A percentile compares a stretch with the other conserved stretches of the same genome.
Evolutionary conservation across 2,888 invertebrate genomes (phyloP).

Genomic region (Odontocolon sp.): DNA sequence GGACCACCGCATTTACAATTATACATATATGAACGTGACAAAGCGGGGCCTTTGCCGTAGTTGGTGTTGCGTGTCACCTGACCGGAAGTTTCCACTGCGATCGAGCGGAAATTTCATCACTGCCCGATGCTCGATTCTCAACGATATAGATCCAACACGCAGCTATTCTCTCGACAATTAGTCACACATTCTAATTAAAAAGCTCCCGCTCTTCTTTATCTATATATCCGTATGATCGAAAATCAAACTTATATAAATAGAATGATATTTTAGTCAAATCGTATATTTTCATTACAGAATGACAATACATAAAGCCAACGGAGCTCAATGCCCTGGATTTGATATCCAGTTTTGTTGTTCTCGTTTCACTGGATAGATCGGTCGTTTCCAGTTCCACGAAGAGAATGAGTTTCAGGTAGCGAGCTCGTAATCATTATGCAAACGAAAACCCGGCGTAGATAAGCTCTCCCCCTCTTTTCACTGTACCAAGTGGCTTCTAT

Average conservation of each 20-base stretch:
- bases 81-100: conserved; percentile 34
- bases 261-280: not conserved
- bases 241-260: not conserved
- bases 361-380: not conserved
- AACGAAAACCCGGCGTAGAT: conserved; percentile 41
- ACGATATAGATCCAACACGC: not conserved
- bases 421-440: conserved; percentile 49
- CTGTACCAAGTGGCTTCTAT: conserved; percentile 5
- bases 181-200: conserved; percentile 13
- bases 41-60: not conserved
- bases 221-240: too few relatives aligned
- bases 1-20: not conserved
- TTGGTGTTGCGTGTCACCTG: not conserved
- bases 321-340: not conserved
- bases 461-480: conserved; percentile 2
- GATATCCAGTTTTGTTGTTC: conserved; percentile 10
- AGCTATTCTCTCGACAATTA: conserved; percentile 12
- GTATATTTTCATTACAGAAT: not conserved
- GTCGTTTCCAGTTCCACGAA: conserved; percentile 2
- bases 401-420: conserved; percentile 17
- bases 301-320: not conserved
- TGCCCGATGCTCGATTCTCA: not conserved
- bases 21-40: not conserved
- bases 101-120: conserved; percentile 47
- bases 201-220: too few relatives aligned